Conservation (phyloP, 30 jellyfish, hydroid and myxozoan genomes). For the Rhopilema esculentum region DNA sequence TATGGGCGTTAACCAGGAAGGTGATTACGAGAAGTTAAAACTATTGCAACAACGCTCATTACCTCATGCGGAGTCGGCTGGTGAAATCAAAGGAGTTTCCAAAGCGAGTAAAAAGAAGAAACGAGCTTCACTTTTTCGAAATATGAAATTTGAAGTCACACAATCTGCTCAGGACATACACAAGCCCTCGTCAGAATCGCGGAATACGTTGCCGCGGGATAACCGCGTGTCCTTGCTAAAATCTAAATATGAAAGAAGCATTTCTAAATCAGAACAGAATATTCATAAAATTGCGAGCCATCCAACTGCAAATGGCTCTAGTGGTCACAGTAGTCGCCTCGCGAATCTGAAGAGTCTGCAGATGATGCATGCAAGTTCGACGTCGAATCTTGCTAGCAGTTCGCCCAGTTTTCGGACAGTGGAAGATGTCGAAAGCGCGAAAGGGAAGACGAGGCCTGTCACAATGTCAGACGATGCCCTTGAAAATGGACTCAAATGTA, state of each 20-base stretch:
- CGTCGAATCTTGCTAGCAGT: neutral
- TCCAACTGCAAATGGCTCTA: neutral
- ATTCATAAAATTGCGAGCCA: neutral
- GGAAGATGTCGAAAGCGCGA: neutral
- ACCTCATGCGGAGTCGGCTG: neutral
- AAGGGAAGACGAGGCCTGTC: slow-evolving; percentile 1
- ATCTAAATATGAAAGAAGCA: neutral
- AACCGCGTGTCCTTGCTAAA: slow-evolving; percentile 21
- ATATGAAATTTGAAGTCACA: slow-evolving; percentile 7
- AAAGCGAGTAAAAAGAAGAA: neutral
- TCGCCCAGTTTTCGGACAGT: neutral
- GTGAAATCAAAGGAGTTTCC: neutral
- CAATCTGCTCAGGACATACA: neutral
- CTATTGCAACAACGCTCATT: neutral
- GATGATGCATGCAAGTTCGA: neutral
- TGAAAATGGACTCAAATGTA: neutral
- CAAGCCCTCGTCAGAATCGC: neutral
- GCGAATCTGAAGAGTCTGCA: slow-evolving; percentile 11
- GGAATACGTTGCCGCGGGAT: slow-evolving; percentile 11
- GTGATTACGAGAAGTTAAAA: neutral
- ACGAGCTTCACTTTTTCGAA: slow-evolving; percentile 15
- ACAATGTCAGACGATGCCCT: neutral
- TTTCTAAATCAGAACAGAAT: slow-evolving; percentile 10
- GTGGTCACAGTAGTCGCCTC: neutral
- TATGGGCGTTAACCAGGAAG: slow-evolving; percentile 26